These are phyloP conservation scores for Agonum fuliginosum DNA, from an alignment of 2,888 invertebrate species.

Conservation along the genomic window DNA sequence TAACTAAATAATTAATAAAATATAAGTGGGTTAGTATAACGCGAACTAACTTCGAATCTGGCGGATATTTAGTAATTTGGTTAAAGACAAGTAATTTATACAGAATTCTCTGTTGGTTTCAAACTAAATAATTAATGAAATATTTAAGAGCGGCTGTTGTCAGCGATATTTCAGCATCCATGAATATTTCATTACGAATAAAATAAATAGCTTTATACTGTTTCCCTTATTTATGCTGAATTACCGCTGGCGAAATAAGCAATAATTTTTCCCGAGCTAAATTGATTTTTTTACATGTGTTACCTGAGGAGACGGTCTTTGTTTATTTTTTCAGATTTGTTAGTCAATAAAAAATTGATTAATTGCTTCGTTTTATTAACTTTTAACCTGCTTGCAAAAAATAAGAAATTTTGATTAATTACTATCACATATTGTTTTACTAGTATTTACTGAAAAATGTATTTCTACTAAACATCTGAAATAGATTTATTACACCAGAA, in stretches of 20 bases:
- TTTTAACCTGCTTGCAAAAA: no score
- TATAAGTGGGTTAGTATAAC: conserved; percentile 28
- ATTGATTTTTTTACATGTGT: no score
- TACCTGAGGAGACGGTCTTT: no score
- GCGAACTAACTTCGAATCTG: conserved; percentile 14
- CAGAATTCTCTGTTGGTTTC: conserved; percentile 29
- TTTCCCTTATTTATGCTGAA: neutral
- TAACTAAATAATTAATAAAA: conserved; percentile 38
- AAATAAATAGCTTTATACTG: neutral
- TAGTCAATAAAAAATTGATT: no score
- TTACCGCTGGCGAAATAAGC: neutral
- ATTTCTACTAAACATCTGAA: no score
- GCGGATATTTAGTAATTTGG: conserved; percentile 24
- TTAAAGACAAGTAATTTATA: conserved; percentile 36
- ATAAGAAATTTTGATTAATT: no score
- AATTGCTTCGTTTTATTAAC: no score
- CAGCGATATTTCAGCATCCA: neutral
- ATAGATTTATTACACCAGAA: no score
- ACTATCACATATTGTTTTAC: no score
- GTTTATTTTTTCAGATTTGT: no score
- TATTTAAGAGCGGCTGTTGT: conserved; percentile 22
- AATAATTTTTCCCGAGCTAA: neutral
- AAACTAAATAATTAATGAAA: conserved; percentile 31
- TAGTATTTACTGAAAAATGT: no score
- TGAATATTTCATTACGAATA: neutral